Conservation (phyloP, 2,113 vertebrate species). For the Bettongia penicillata region DNA sequence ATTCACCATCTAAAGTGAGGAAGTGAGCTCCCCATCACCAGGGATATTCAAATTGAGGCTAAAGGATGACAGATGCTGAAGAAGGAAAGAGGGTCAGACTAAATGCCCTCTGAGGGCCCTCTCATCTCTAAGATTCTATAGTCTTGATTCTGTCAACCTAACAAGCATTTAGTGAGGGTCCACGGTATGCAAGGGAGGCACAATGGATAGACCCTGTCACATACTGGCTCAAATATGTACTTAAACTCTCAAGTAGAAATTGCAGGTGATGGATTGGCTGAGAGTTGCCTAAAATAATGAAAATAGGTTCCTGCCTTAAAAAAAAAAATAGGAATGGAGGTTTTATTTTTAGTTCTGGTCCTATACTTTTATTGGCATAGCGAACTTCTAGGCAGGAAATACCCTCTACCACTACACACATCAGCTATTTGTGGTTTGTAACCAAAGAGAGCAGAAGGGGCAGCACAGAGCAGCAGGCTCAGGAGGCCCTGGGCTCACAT, state of each 20-base stretch:
- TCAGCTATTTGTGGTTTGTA: not conserved
- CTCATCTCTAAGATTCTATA: not conserved
- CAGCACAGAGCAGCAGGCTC: not conserved
- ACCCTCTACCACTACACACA: not conserved
- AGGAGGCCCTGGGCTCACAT: not conserved
- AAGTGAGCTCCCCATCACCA: not conserved
- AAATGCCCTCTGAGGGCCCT: not conserved
- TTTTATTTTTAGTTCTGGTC: not conserved
- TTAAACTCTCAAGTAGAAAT: too few relatives aligned
- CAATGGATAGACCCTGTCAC: not conserved
- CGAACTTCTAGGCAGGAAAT: too few relatives aligned
- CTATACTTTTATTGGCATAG: not conserved
- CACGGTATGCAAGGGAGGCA: not conserved
- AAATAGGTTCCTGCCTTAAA: not conserved
- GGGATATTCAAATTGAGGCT: not conserved
- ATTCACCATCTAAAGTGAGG: not conserved
- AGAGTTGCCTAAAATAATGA: not conserved
- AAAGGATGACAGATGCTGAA: not conserved
- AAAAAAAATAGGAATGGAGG: not conserved
- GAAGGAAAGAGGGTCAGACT: too few relatives aligned
- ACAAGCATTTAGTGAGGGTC: not conserved
- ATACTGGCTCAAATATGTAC: too few relatives aligned
- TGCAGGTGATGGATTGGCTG: not conserved
- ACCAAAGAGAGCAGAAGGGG: not conserved
- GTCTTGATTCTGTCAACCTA: not conserved